Evolutionary conservation across 2,888 invertebrate genomes (phyloP), one percentile per base, ranked within the genome.

Genomic region (Sarcophaga subvicina): DNA sequence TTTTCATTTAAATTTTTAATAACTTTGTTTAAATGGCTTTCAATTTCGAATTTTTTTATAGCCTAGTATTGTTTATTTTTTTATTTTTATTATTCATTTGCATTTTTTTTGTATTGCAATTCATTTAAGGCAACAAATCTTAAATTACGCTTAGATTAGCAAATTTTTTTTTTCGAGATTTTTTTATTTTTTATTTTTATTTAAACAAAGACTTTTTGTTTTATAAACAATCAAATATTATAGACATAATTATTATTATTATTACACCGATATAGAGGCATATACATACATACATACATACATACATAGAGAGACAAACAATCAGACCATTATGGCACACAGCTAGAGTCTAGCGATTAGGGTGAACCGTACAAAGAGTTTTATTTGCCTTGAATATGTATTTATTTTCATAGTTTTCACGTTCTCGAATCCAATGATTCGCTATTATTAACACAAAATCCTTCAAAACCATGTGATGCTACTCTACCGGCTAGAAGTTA

Each of bases 71-170:
- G 54, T 54, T 49, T 49, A 49, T 49, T 49, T 54, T 14, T 54
- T 54, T 54, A 54, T 54, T 54, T 14, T 54, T 54, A 54, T 14
- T 54, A 17, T 37, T 37, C 49, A 71, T 81, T 78, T 79, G 60
- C 73, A 78, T 85, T 83, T 75, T 72, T 17, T 17, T 49, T 49
- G 10, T 4, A 54, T 54, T 54, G 12, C 17, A 54, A 14, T 54
- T 14, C 54, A 54, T 54, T 54, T 54, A 54, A 54, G 17, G 54
- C 54, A 54, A 54, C 54, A 54, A 75, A 71, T 75, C 81, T 84
- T 78, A 84, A 63, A 87, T 81, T 84, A 63, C 80, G 86, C 86
- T 83, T 83, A 78, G 80, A 78, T 73, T 81, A 70, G 86, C 83
- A 87, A 78, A 6, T 80, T 87, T 83, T 87, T 83, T 87, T 78